Evolutionary conservation across 2,888 invertebrate species (phyloP).

Genomic region (Luperina nickerlii): DNA sequence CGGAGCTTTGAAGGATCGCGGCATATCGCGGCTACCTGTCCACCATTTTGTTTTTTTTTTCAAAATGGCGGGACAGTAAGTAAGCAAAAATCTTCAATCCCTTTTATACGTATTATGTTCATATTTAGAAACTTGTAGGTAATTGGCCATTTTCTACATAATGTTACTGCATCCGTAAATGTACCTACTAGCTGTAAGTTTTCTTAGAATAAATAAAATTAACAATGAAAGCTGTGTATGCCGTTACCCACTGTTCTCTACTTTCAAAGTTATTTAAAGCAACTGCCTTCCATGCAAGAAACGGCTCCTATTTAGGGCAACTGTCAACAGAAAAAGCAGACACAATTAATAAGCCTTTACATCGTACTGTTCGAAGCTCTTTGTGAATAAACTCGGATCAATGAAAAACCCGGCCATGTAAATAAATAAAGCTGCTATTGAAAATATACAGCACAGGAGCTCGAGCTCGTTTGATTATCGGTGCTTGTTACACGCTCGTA

Average conservation of each 20-base stretch:
- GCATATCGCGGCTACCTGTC: neutral
- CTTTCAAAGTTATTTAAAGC: neutral
- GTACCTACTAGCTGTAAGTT: neutral
- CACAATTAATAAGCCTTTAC: conserved; percentile 5
- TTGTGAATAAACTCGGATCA: conserved; percentile 17
- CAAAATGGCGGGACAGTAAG: neutral
- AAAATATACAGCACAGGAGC: conserved; percentile 36
- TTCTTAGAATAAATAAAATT: neutral
- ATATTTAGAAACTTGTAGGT: neutral
- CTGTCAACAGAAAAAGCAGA: conserved; percentile 10
- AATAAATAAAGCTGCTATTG: conserved; percentile 49
- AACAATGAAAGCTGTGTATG: neutral
- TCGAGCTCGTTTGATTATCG: conserved; percentile 38
- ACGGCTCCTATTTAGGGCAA: conserved; percentile 3
- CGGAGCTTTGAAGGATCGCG: neutral
- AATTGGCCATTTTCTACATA: neutral
- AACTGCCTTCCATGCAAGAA: conserved; percentile 2
- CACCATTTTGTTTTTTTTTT: neutral
- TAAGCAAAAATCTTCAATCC: neutral
- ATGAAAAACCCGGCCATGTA: conserved; percentile 33
- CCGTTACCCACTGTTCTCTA: neutral
- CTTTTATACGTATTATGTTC: neutral
- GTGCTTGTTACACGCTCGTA: conserved; percentile 48
- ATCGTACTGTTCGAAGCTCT: neutral
- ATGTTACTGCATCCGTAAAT: neutral